phyloP scores from a whole-genome alignment of 2,113 vertebrate species.

The Hemiprocne comata region DNA sequence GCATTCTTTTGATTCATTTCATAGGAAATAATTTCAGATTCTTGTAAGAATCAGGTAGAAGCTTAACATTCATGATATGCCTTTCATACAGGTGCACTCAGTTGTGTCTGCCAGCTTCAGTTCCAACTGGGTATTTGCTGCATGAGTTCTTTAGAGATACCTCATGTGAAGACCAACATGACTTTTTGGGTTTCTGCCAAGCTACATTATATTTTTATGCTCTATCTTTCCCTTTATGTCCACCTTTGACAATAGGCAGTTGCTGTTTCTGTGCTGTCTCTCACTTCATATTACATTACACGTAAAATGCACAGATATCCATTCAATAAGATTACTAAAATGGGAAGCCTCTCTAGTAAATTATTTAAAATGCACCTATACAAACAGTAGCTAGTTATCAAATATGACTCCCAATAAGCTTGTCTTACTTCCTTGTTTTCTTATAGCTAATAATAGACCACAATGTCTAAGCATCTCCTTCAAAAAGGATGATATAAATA shows the following conservation, averaged over 20 bases:
- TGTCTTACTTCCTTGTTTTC: background rate
- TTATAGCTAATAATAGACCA: background rate
- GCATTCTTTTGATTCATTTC: background rate
- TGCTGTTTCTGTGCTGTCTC: background rate
- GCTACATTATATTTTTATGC: background rate
- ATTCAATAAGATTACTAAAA: background rate
- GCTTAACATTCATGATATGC: background rate
- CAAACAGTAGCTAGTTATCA: background rate
- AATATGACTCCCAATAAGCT: background rate
- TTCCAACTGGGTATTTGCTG: constrained; percentile 2
- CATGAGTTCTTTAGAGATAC: constrained; percentile 4
- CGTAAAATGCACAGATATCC: background rate
- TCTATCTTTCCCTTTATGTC: background rate
- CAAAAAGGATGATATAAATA: background rate
- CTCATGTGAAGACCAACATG: background rate
- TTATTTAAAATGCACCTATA: background rate
- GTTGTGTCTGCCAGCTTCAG: background rate
- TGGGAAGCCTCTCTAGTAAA: background rate
- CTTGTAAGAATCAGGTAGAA: background rate
- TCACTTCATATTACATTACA: background rate
- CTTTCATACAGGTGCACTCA: background rate
- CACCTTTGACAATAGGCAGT: background rate
- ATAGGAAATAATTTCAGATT: background rate
- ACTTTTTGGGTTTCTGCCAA: constrained; percentile 18
- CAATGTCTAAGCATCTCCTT: background rate